Evolutionary conservation across 2,888 invertebrate species (phyloP), one percentile per base, ranked within the genome.

Genomic region (Unio pictorum): DNA sequence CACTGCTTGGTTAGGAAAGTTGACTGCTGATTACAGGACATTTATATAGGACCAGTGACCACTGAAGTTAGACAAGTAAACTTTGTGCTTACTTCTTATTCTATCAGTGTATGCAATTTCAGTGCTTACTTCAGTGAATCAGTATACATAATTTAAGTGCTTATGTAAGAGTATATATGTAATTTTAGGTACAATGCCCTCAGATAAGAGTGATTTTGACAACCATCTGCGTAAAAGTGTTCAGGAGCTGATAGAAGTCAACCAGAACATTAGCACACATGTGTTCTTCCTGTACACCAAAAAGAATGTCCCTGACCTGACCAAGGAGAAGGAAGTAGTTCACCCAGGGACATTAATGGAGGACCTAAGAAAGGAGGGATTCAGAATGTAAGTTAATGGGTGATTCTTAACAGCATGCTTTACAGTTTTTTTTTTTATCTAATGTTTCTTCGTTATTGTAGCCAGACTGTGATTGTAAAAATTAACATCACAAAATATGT

Each of bases 141-240:
- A n/a, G 4, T 11, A 11, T 59, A 59, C 18, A 20, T 23, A 59
- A 59, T 26, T n/a, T 58, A 58, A 58, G 1, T 34, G 34, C 7
- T 34, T 34, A 34, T 34, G 34, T 34, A 7, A 34, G 34, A 15
- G 23, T n/a, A 17, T n/a, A n/a, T 8, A 58, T 65, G 6, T 65
- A 59, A 45, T 62, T 78, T 17, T 72, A 89, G 89, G 85, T 55
- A 67, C 81, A 20, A 85, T 89, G 86, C 89, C 89, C 0, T 86
- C 89, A 11, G 87, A 87, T 75, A 81, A 79, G 61, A 70, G 79
- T 5, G 88, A 88, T 68, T 87, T 86, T 81, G 89, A 89, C 74
- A 80, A 84, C 23, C 89, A 89, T 69, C 76, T 89, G 8, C 80
- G 83, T 18, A 80, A 81, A 64, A 84, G 84, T 67, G 83, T 88